Evolutionary conservation across 1,140 invertebrate species (phyloP), one percentile per base, ranked within the genome.

Genomic region (Drosophila bifasciata): DNA sequence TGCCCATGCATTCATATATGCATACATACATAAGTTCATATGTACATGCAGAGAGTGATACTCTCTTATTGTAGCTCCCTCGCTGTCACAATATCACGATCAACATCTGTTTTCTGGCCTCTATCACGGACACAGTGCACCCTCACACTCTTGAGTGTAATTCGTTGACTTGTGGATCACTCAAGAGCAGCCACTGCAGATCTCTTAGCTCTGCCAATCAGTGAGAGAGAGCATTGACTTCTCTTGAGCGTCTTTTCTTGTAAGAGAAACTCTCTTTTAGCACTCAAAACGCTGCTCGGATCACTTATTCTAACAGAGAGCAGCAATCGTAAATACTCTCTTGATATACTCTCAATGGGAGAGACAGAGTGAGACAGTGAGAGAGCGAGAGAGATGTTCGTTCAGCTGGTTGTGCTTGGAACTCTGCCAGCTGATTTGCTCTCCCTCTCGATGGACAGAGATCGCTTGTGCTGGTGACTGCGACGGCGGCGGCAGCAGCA

Each of bases 371-470:
- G 11, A 6, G 7, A 17, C n/a, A 9, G 21, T 8, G 23, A 36
- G 15, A n/a, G 9, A 17, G 13, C 21, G 23, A 15, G 17, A 36
- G 1, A 40, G 15, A 46, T 8, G 3, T 1, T 16, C 23, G 11
- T 36, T 53, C 64, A 68, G 64, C 61, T 68, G 64, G 50, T 61
- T 56, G 36, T 23, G 11, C 50, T 56, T 7, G 19, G 25, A 56
- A 21, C 16, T 67, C 44, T 49, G 28, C 69, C 69, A 64, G 70
- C 70, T 73, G 70, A 64, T 73, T 23, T 15, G 13, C 51, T 25
- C 68, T 49, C 49, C 58, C 5, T 61, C 57, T 44, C 28, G 32
- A 40, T 36, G 53, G 16, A 41, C 39, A 43, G 11, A 28, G 9
- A 57, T 23, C 25, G 17, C 17, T 46, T 19, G 8, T 21, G n/a